Conservation (phyloP, 2,797 vertebrate genomes). For the Sciaenops ocellatus region DNA sequence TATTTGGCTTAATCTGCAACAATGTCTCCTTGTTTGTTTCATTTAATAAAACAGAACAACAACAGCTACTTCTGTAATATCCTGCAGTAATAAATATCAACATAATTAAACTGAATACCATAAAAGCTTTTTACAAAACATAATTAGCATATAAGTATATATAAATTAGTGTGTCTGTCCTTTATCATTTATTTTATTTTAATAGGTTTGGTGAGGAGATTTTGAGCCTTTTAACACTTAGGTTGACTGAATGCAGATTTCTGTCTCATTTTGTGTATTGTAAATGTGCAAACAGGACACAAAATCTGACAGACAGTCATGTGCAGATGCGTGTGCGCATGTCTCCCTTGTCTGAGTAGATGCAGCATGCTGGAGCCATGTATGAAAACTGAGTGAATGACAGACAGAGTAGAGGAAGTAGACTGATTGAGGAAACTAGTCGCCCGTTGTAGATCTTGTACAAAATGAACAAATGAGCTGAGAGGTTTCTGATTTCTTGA, state of each 20-base stretch:
- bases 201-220: not conserved
- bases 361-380: not conserved
- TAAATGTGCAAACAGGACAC: not conserved
- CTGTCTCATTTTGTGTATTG: not conserved
- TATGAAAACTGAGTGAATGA: not conserved
- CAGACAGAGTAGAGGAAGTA: not conserved
- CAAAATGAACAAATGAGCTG: not conserved
- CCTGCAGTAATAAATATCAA: constrained; percentile 11
- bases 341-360: not conserved
- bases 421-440: not conserved
- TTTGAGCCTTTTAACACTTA: not conserved
- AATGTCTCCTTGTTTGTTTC: not conserved
- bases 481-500: constrained; percentile 6
- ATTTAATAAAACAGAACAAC: not conserved
- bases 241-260: not conserved
- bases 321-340: not conserved
- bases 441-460: not conserved
- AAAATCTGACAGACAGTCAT: not conserved
- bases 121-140: not conserved
- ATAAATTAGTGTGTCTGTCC: not conserved
- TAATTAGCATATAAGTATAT: not conserved
- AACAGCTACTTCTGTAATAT: constrained; percentile 14
- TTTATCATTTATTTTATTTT: not conserved
- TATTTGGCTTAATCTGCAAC: not conserved
- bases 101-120: not conserved